Conservation (phyloP, 2,113 vertebrate species). For the Diphyllodes magnificus region DNA sequence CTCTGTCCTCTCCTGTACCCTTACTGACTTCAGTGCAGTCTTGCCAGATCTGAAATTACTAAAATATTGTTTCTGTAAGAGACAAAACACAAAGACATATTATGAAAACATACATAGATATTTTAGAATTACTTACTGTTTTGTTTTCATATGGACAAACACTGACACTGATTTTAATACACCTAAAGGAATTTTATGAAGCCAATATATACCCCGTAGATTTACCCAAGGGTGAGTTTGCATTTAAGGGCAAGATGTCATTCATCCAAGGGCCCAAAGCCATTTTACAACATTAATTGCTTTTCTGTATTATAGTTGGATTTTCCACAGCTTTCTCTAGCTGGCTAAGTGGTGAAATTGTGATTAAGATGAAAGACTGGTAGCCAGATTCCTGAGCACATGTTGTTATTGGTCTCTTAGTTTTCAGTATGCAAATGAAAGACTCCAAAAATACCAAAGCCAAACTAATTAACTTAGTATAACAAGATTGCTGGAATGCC, state of each 20-base stretch:
- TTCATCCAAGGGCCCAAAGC: background rate
- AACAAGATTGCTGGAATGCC: background rate
- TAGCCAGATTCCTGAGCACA: background rate
- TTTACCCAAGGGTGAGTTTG: background rate
- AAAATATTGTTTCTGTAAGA: background rate
- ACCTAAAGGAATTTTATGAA: background rate
- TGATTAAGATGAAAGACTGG: background rate
- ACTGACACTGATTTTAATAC: background rate
- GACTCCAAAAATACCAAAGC: background rate
- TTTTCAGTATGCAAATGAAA: background rate
- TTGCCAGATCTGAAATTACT: background rate
- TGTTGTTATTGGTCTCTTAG: background rate
- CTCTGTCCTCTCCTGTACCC: background rate
- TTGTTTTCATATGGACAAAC: background rate
- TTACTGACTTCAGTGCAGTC: background rate
- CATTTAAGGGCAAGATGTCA: background rate
- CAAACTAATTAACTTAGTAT: background rate
- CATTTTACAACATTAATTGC: slow-evolving; percentile 5
- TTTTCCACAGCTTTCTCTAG: background rate
- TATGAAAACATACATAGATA: background rate
- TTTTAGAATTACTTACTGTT: background rate
- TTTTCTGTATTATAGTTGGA: background rate
- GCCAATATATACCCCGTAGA: background rate
- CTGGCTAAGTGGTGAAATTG: background rate
- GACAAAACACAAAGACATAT: background rate